phyloP scores from a whole-genome alignment of 2,888 invertebrate species.

The Andricus quercusramuli region DNA sequence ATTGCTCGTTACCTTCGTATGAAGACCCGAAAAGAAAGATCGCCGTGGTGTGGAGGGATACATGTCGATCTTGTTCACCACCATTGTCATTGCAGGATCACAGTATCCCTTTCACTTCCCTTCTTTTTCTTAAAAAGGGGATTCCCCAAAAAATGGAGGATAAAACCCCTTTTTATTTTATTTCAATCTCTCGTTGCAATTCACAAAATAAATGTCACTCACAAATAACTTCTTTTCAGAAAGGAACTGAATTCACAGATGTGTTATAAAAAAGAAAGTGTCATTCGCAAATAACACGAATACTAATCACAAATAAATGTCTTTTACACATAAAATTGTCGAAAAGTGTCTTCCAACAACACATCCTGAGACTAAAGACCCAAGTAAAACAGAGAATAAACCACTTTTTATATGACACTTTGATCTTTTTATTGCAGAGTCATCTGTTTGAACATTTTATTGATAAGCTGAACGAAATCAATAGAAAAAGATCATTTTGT shows the following conservation, averaged over 20 bases:
- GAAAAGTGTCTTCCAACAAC: not conserved
- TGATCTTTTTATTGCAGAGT: not conserved
- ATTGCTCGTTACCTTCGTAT: conserved; percentile 66
- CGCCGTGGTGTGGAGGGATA: conserved; percentile 73
- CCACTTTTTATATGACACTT: not conserved
- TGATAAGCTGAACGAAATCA: not conserved
- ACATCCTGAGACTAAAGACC: not conserved
- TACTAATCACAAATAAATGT: not conserved
- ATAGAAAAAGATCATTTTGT: not conserved
- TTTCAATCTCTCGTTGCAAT: not conserved
- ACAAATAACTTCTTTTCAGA: not conserved
- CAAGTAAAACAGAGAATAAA: not conserved
- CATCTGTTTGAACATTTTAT: not conserved
- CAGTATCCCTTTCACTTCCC: conserved; percentile 41
- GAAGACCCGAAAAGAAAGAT: conserved; percentile 72
- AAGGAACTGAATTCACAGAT: not conserved
- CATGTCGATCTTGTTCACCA: conserved; percentile 77
- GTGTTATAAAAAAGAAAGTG: no score
- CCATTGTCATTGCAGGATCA: conserved; percentile 70
- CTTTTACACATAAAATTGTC: not conserved
- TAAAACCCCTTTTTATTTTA: not conserved
- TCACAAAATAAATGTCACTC: conserved; percentile 8
- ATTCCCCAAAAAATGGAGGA: conserved; percentile 17
- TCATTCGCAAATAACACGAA: no score
- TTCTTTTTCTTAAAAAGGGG: not conserved